A percentile compares a stretch with the other conserved stretches of the same genome.
Conservation (phyloP, 2,797 vertebrate species). For the Meriones psammophilus region DNA sequence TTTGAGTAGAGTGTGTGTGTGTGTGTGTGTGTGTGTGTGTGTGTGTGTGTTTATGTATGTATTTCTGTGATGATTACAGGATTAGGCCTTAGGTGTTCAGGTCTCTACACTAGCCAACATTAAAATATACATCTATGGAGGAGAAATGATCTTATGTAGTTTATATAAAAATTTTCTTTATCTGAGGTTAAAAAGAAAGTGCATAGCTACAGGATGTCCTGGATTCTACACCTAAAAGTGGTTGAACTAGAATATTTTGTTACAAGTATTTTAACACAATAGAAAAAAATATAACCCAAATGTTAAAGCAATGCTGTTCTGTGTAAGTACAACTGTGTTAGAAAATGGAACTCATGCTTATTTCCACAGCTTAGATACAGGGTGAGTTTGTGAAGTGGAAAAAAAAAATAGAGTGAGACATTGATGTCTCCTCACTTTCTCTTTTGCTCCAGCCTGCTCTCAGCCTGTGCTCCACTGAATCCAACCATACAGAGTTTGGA, state of each 20-base stretch:
- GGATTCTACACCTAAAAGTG: background rate
- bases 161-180: no score
- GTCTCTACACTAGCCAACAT: background rate
- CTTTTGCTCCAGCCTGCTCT: background rate
- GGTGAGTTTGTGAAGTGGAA: background rate
- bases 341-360: background rate
- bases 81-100: background rate
- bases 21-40: no score
- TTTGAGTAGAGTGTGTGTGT: background rate
- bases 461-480: background rate
- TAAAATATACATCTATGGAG: slow-evolving; percentile 23
- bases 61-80: background rate
- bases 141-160: background rate
- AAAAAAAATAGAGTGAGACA: background rate
- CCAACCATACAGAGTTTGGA: background rate
- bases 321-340: background rate
- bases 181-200: background rate
- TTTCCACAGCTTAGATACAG: background rate
- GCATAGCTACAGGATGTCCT: background rate
- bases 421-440: background rate
- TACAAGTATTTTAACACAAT: background rate
- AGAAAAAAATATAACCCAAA: background rate
- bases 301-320: background rate
- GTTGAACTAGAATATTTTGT: background rate
- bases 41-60: background rate